Evolutionary conservation across 2,888 invertebrate species (phyloP).

Genomic region (Augiades crinisus): DNA sequence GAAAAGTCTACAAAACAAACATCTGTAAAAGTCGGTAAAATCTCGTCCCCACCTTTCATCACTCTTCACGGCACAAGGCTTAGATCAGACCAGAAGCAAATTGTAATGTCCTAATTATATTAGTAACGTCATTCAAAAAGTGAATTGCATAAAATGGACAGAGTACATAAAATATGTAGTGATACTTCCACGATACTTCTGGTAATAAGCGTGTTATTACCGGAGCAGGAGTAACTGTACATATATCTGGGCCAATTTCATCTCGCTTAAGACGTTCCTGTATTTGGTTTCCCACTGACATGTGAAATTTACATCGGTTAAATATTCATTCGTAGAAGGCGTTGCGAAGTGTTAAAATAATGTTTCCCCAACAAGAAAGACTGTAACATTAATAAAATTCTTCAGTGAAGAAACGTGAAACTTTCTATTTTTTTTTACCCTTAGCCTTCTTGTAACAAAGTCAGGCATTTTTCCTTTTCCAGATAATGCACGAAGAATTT

Average conservation of each 20-base stretch:
- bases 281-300: constrained; percentile 11
- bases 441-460: constrained; percentile 53
- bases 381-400: constrained; percentile 72
- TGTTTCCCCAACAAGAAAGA: constrained; percentile 52
- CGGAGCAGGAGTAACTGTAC: constrained; percentile 3
- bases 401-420: constrained; percentile 61
- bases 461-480: constrained; percentile 58
- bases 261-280: background rate
- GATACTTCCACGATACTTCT: no score
- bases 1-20: no score
- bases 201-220: no score
- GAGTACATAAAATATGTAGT: no score
- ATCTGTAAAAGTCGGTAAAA: no score
- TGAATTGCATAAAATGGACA: no score
- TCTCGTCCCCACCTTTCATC: no score
- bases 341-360: constrained; percentile 44
- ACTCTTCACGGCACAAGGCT: no score
- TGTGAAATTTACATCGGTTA: constrained; percentile 19
- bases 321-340: constrained; percentile 24
- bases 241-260: no score
- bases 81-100: no score
- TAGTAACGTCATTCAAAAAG: no score
- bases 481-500: constrained; percentile 72
- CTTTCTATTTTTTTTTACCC: constrained; percentile 54
- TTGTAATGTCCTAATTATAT: no score